phyloP scores from a whole-genome alignment of 1,140 invertebrate genomes.

The Drosophila elegans region DNA sequence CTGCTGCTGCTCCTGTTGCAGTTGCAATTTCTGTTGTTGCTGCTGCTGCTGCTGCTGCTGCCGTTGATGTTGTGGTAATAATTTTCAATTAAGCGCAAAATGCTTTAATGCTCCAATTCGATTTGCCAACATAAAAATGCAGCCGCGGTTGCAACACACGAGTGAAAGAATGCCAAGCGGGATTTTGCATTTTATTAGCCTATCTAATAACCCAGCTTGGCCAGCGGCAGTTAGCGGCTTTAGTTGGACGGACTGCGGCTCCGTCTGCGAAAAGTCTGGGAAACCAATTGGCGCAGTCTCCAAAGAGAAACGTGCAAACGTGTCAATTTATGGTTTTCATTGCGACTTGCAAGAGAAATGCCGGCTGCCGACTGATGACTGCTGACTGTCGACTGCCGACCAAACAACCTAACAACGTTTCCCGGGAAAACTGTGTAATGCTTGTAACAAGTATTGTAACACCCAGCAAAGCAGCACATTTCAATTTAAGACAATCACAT shows the following conservation, averaged over 20 bases:
- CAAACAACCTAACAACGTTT: slow-evolving; percentile 8
- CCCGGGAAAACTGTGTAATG: slow-evolving; percentile 41
- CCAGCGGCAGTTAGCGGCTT: slow-evolving; percentile 36
- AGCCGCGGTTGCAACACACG: slow-evolving; percentile 24
- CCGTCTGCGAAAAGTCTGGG: slow-evolving; percentile 40
- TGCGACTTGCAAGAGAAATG: slow-evolving; percentile 57
- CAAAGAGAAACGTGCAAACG: slow-evolving; percentile 56
- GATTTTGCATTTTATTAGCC: slow-evolving; percentile 50
- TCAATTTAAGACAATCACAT: slow-evolving; percentile 20
- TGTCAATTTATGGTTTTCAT: slow-evolving; percentile 65
- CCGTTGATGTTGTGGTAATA: slow-evolving; percentile 50
- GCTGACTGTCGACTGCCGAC: neutral
- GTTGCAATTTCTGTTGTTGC: slow-evolving; percentile 24
- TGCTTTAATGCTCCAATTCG: slow-evolving; percentile 58
- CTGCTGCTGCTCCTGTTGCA: slow-evolving; percentile 6
- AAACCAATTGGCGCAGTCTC: slow-evolving; percentile 42
- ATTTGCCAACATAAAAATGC: slow-evolving; percentile 30
- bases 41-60: slow-evolving; percentile 13
- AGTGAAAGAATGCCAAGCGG: slow-evolving; percentile 48
- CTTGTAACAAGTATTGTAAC: slow-evolving; percentile 28
- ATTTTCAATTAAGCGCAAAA: slow-evolving; percentile 62
- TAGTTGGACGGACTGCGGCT: slow-evolving; percentile 9
- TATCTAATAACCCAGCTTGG: slow-evolving; percentile 14
- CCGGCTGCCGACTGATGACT: slow-evolving; percentile 27
- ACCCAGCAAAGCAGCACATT: slow-evolving; percentile 25